Base-by-base conservation (phyloP, 2,888 invertebrate genomes). In the Hesperia comma region DNA sequence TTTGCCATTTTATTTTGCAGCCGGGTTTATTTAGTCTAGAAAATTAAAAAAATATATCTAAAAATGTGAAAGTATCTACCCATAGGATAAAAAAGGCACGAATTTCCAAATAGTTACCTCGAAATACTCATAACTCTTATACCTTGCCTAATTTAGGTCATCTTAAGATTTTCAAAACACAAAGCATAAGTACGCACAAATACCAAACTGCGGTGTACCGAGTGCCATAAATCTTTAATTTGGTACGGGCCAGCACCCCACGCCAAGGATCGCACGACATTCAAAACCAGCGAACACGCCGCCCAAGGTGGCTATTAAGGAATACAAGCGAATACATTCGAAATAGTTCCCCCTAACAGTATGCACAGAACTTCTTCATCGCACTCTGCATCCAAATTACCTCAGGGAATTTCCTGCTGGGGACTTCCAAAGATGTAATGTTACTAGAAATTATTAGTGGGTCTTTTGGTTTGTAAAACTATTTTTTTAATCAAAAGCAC, bases 341-440 rank as follows among this genome's bases (percentile, higher is more conserved):
- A 77, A 85, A 84, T 82, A 84, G 86, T 87, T 83, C 85, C 84
- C 84, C 85, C 83, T 76, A 78, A 75, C 83, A 77, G 77, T 80
- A 82, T 87, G 85, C 85, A 85, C 82, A 79, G 81, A 89, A 90
- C 85, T 90, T 87, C 84, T 82, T 83, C 85, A 79, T 76, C 80
- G 81, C 75, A 79, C 80, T 81, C 81, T 83, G 88, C 88, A 88
- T 87, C 78, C 76, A 79, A 88, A 90, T 88, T 85, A 86, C 90
- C 88, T 83, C 73, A 61, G 77, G 75, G 77, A 77, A 74, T 78
- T 71, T 67, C 72, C 73, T 56, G 63, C 62, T 70, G 67, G 64
- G 68, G 57, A 21, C n/a, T 12, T 6, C 12, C 60, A 17, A 49
- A n/a, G 49, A 55, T 32, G 7, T 58, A 41, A 0, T 46, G 40